Base-by-base conservation (phyloP, 2,797 vertebrate species). In the Hoplostethus atlanticus region DNA sequence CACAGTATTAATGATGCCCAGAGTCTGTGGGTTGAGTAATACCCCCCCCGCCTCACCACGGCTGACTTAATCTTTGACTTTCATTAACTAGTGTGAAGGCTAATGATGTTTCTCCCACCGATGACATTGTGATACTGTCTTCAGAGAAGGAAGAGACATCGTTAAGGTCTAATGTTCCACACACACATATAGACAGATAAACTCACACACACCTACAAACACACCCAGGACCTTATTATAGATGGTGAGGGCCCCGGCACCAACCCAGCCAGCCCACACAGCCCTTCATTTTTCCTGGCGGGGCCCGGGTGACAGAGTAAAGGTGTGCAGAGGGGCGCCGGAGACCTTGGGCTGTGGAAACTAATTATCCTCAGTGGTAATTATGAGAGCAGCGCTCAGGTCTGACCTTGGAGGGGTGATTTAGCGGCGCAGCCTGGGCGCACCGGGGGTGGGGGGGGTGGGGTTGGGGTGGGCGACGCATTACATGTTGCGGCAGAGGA, bases 301-400 rank as follows among this genome's bases (percentile, higher is more conserved):
- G 73, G 70, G 80, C 81, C 72, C 89, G 85, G 86, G 88, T 88
- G 91, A 92, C 86, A 72, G 83, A 84, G 76, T 79, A 87, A 89
- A 94, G 88, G 90, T 92, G 92, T 92, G 85, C 68, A 68, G 65
- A 68, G 71, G 76, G 87, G 79, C 68, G 48, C 81, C 66, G 52
- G 83, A 89, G 89, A 90, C 91, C 89, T 83, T 75, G 85, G 85
- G 84, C 86, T 83, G 90, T 79, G 82, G 84, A 89, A 92, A 91
- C 90, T 93, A 94, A 94, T 94, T 92, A 93, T 89, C 86, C 93
- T 93, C 90, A 85, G 87, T 87, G 86, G 90, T 93, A 92, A 94
- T 93, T 93, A 93, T 90, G 88, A 90, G 83, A 80, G 79, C 76
- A 76, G 59, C 71, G 85, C 76, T 83, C 77, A 64, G 79, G 79